These are phyloP conservation scores for Trachythela sp. DNA, from an alignment of 64 coral and sea anemone species.

Conservation along the genomic window DNA sequence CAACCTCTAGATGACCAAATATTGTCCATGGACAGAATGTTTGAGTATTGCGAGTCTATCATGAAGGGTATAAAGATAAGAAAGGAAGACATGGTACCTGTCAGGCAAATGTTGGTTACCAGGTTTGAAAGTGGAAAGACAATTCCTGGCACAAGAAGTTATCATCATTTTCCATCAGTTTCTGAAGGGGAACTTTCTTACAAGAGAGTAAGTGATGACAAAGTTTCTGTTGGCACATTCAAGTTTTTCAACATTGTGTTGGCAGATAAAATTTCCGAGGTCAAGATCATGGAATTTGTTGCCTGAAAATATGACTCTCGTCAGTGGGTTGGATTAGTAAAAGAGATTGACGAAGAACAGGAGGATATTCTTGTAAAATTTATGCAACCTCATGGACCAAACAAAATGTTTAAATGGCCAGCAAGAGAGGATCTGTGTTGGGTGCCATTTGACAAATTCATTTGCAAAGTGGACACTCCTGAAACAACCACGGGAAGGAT, in stretches of 20 bases:
- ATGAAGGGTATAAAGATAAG: constrained; percentile 2
- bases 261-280: constrained; percentile 17
- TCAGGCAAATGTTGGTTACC: neutral
- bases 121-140: constrained; percentile 35
- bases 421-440: constrained; percentile 25
- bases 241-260: constrained; percentile 30
- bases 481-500: constrained; percentile 31
- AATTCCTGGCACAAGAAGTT: constrained; percentile 37
- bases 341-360: constrained; percentile 26
- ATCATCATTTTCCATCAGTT: neutral
- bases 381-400: constrained; percentile 48
- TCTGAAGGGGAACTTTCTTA: constrained; percentile 17
- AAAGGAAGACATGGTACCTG: constrained; percentile 12
- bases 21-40: constrained; percentile 2
- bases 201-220: constrained; percentile 17
- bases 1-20: neutral
- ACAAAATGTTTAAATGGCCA: constrained; percentile 34
- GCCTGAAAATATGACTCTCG: constrained; percentile 32
- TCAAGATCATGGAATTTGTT: constrained; percentile 46
- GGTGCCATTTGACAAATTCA: constrained; percentile 32
- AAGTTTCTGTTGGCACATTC: constrained; percentile 19
- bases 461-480: constrained; percentile 20
- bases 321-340: constrained; percentile 47
- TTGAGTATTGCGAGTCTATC: neutral
- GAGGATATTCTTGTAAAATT: constrained; percentile 28